phyloP scores from a whole-genome alignment of 92 coral and sea anemone genomes.

The Epizoanthus scotinus region DNA sequence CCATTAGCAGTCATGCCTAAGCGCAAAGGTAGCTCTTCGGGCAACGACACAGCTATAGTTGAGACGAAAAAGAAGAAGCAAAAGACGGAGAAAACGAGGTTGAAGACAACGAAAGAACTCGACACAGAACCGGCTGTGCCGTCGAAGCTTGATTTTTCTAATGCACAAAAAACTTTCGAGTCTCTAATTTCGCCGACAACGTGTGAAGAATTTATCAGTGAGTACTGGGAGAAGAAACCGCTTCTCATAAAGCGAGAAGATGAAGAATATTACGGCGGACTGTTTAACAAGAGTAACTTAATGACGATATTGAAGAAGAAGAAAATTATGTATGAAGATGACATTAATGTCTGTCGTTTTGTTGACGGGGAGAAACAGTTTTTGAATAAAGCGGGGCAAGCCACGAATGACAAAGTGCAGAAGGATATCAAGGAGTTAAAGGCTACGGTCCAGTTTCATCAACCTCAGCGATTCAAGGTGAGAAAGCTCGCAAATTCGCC shows the following conservation, averaged over 20 bases:
- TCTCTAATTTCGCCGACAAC: slow-evolving; percentile 76
- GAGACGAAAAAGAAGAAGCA: slow-evolving; percentile 20
- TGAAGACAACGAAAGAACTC: slow-evolving; percentile 55
- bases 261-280: slow-evolving; percentile 66
- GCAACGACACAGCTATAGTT: slow-evolving; percentile 48
- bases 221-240: slow-evolving; percentile 94
- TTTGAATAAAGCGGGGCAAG: slow-evolving; percentile 59
- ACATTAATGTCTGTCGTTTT: slow-evolving; percentile 72
- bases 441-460: slow-evolving; percentile 78
- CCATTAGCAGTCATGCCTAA: slow-evolving; percentile 46
- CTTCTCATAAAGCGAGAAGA: slow-evolving; percentile 72
- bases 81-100: slow-evolving; percentile 64
- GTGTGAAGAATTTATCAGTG: slow-evolving; percentile 66
- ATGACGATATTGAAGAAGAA: slow-evolving; percentile 70
- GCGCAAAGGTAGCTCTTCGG: slow-evolving; percentile 72
- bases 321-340: slow-evolving; percentile 71
- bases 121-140: slow-evolving; percentile 39
- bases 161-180: slow-evolving; percentile 64
- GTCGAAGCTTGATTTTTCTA: slow-evolving; percentile 66
- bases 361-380: slow-evolving; percentile 77
- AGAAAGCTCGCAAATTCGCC: slow-evolving; percentile 3
- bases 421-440: slow-evolving; percentile 70
- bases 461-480: slow-evolving; percentile 92
- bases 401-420: slow-evolving; percentile 49
- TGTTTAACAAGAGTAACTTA: slow-evolving; percentile 69